Conservation (phyloP, 2,888 invertebrate genomes). For the Papilio elwesi region DNA sequence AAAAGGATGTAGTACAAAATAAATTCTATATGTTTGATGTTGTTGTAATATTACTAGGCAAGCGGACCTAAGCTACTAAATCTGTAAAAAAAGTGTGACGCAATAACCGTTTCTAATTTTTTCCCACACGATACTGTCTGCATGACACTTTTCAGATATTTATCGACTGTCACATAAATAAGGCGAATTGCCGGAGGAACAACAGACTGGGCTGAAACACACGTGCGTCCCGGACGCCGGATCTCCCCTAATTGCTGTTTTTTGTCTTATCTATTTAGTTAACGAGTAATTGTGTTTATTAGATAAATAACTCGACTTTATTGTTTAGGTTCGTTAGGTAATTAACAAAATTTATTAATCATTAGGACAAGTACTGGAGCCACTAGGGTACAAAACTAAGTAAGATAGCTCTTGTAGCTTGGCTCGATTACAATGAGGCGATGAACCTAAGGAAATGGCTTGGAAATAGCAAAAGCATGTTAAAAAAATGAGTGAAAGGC, state of each 20-base stretch:
- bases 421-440: too few relatives aligned
- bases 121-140: constrained; percentile 28
- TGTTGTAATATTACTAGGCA: too few relatives aligned
- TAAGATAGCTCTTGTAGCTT: too few relatives aligned
- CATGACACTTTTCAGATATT: constrained; percentile 33
- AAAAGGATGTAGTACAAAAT: too few relatives aligned
- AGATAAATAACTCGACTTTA: constrained; percentile 42
- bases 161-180: constrained; percentile 40
- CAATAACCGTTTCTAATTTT: constrained; percentile 12
- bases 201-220: constrained; percentile 35
- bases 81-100: constrained; percentile 1
- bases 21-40: too few relatives aligned
- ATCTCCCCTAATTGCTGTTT: constrained; percentile 43
- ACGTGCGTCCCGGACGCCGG: constrained; percentile 40
- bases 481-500: too few relatives aligned
- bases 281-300: constrained; percentile 42
- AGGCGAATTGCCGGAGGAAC: constrained; percentile 34
- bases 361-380: too few relatives aligned
- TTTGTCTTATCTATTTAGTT: constrained; percentile 37
- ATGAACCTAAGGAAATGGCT: too few relatives aligned
- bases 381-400: too few relatives aligned
- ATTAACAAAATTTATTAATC: too few relatives aligned
- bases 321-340: background rate
- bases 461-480: too few relatives aligned
- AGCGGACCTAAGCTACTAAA: too few relatives aligned